Conservation (phyloP, 1,140 invertebrate genomes). For the Brachionus plicatilis region DNA sequence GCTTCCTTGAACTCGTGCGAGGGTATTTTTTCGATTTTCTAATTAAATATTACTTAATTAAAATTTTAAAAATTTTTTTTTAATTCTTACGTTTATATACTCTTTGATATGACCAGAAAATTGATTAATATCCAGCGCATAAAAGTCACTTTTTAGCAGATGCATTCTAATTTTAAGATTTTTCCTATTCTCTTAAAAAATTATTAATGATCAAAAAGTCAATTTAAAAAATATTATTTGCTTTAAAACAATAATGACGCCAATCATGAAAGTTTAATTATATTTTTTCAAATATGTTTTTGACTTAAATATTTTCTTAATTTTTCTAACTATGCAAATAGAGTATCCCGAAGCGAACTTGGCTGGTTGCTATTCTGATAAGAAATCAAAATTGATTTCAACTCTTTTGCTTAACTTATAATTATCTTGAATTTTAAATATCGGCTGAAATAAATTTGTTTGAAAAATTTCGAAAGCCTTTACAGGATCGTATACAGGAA, state of each 20-base stretch:
- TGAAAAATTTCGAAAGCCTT: neutral
- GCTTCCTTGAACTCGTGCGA: neutral
- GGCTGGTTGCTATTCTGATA: neutral
- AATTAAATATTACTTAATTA: neutral
- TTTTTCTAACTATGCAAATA: neutral
- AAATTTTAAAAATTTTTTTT: neutral
- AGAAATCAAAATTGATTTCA: neutral
- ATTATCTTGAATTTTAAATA: neutral
- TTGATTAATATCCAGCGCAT: neutral
- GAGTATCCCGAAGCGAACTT: neutral
- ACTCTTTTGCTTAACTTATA: neutral
- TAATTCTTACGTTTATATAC: neutral
- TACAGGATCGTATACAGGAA: neutral
- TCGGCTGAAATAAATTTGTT: neutral
- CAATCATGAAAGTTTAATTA: neutral
- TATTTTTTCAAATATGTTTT: neutral
- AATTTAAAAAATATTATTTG: neutral
- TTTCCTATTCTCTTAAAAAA: neutral
- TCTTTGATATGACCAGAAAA: neutral
- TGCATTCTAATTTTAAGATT: neutral
- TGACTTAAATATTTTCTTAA: neutral
- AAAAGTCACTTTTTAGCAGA: neutral
- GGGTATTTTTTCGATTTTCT: constrained; percentile 7
- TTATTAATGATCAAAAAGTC: neutral
- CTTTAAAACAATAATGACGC: neutral